A percentile compares a stretch with the other conserved stretches of the same genome.
These are phyloP conservation scores for Ceriagrion tenellum DNA, from an alignment of 2,888 invertebrate genomes.

Conservation along the genomic window DNA sequence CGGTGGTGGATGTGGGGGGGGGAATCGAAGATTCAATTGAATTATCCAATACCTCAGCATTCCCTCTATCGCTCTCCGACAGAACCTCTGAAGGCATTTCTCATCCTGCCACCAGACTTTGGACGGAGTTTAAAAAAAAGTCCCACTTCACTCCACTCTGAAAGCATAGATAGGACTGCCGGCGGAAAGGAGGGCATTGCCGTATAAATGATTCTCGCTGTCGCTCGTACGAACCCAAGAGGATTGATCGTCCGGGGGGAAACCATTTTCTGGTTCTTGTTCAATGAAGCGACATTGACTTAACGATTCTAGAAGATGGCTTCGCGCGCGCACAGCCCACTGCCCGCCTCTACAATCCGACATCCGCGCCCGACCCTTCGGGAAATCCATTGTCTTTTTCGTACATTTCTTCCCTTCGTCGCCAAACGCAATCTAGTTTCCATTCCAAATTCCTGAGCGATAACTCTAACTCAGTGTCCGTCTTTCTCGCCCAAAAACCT, in stretches of 20 bases:
- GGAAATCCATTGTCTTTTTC: conserved; percentile 36
- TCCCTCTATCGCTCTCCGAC: neutral
- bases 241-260: conserved; percentile 27
- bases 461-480: neutral
- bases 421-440: conserved; percentile 13
- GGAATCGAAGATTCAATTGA: neutral
- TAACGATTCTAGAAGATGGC: conserved; percentile 42
- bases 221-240: neutral
- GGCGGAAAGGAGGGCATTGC: neutral
- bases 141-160: neutral
- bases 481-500: neutral
- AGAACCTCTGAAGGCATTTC: conserved; percentile 28
- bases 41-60: neutral
- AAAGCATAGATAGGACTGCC: neutral
- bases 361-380: neutral
- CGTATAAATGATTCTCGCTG: conserved; percentile 34
- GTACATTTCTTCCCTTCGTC: neutral
- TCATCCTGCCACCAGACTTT: conserved; percentile 32
- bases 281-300: conserved; percentile 38
- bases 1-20: neutral
- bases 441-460: conserved; percentile 31
- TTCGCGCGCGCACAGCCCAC: neutral
- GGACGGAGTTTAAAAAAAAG: neutral
- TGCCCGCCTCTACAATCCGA: neutral
- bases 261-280: conserved; percentile 49